Evolutionary conservation across 1,140 invertebrate species (phyloP).

Genomic region (Myzus persicae): DNA sequence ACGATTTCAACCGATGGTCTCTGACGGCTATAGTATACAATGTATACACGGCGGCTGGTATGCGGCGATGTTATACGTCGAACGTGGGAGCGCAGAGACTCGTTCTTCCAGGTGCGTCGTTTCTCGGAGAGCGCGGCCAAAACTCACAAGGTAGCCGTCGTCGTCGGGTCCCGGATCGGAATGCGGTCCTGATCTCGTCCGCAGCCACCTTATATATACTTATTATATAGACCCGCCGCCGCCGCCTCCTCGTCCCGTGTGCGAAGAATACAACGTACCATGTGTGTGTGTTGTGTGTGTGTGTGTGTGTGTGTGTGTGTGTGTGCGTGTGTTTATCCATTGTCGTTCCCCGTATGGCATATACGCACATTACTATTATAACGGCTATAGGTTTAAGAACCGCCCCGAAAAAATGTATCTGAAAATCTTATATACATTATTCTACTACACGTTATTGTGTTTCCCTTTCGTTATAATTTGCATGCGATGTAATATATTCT

Average conservation of each 20-base stretch:
- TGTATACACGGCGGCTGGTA: neutral
- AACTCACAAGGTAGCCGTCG: slow-evolving; percentile 5
- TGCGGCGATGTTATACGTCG: neutral
- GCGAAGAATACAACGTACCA: neutral
- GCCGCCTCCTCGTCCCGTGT: neutral
- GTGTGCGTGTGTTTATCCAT: neutral
- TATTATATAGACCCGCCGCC: neutral
- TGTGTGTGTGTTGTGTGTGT: neutral
- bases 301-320: too few relatives aligned
- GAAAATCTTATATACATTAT: neutral
- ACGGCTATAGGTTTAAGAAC: neutral
- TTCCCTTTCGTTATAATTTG: neutral
- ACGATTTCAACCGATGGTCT: neutral
- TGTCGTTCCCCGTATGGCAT: neutral
- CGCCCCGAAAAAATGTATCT: neutral
- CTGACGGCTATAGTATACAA: neutral
- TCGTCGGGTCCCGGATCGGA: slow-evolving; percentile 41
- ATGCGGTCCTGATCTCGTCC: slow-evolving; percentile 49
- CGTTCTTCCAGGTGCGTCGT: neutral
- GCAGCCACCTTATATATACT: slow-evolving; percentile 52
- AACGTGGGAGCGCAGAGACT: neutral
- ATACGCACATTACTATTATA: neutral
- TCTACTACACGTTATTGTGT: neutral
- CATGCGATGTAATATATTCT: neutral
- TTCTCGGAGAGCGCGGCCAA: neutral